Evolutionary conservation across 2,888 invertebrate species (phyloP).

Genomic region (Sinhomidia bicolor): DNA sequence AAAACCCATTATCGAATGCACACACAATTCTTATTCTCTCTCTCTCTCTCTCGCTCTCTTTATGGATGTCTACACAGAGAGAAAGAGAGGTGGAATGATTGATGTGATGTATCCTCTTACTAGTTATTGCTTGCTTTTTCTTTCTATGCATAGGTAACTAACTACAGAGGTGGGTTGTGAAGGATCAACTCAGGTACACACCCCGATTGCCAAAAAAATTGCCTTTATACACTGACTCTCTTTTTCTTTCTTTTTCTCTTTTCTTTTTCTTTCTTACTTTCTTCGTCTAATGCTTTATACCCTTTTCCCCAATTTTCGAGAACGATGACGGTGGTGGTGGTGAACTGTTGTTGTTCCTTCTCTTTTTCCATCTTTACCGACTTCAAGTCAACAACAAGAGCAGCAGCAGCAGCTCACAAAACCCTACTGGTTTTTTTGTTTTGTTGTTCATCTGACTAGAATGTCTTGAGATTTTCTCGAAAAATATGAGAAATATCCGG

Average conservation of each 20-base stretch:
- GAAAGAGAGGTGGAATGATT: constrained; percentile 55
- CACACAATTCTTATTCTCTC: neutral
- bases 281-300: neutral
- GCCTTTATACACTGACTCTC: neutral
- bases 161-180: neutral
- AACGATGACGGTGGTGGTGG: neutral
- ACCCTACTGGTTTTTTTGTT: neutral
- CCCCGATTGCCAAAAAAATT: constrained; percentile 2
- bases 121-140: constrained; percentile 18
- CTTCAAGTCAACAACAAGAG: neutral
- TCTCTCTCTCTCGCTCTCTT: neutral
- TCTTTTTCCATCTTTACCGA: neutral
- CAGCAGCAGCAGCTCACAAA: neutral
- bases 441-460: constrained; percentile 9
- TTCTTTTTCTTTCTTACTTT: neutral
- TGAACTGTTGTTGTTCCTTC: neutral
- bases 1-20: constrained; percentile 51
- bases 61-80: neutral
- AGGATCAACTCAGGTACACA: constrained; percentile 44
- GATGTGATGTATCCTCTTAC: constrained; percentile 67
- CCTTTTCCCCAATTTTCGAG: neutral
- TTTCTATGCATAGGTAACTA: neutral
- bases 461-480: neutral
- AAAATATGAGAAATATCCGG: neutral
- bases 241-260: neutral